Evolutionary conservation across 2,888 invertebrate species (phyloP).

Genomic region (Tuberolachnus salignus): DNA sequence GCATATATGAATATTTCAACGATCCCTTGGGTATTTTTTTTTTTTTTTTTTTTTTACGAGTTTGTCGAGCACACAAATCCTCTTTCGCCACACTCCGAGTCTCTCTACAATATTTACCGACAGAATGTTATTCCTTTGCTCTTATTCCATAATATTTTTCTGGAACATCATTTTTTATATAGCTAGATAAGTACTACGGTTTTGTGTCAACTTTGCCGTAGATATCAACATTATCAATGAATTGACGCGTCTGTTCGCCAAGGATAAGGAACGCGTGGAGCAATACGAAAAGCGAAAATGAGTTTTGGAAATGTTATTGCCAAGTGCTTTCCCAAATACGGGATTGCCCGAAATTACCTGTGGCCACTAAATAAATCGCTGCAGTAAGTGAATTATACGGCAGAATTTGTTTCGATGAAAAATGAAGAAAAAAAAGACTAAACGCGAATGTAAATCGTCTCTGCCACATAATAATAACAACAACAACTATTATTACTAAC

Average conservation of each 20-base stretch:
- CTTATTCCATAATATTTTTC: background rate
- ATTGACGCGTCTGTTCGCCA: background rate
- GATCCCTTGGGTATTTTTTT: background rate
- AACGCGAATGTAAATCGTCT: too few relatives aligned
- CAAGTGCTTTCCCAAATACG: too few relatives aligned
- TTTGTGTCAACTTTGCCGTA: background rate
- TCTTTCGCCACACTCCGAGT: conserved; percentile 5
- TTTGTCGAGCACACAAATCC: conserved; percentile 21
- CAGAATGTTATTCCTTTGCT: background rate
- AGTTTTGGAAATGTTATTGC: too few relatives aligned
- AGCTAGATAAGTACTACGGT: background rate
- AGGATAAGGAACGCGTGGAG: too few relatives aligned
- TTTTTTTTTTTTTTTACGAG: conserved; percentile 23
- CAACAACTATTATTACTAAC: too few relatives aligned
- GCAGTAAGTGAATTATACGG: too few relatives aligned
- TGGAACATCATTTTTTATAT: background rate
- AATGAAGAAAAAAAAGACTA: too few relatives aligned
- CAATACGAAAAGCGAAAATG: too few relatives aligned
- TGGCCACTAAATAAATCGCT: too few relatives aligned
- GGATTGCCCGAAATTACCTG: too few relatives aligned
- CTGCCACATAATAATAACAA: too few relatives aligned
- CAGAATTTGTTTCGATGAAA: too few relatives aligned
- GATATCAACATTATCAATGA: background rate
- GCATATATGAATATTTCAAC: conserved; percentile 37
- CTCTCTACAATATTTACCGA: conserved; percentile 5